Base-by-base conservation (phyloP, 2,113 vertebrate genomes). In the Carollia perspicillata region DNA sequence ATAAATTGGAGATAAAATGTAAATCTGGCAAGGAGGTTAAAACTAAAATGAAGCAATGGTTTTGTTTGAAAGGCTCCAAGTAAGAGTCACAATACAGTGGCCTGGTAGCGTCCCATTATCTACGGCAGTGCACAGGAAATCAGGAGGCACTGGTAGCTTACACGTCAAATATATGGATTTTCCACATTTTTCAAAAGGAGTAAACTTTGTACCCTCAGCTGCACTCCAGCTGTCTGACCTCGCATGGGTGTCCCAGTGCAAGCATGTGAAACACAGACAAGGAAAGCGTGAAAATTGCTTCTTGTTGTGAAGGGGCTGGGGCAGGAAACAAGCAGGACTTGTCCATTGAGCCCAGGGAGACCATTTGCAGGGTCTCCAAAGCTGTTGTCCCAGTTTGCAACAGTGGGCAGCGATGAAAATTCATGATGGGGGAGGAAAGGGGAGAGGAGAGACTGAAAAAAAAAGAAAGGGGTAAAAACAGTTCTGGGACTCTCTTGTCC, bases 1-100 rank as follows among this genome's bases (percentile, higher is more conserved):
- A 92, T 96, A 84, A 97, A 85, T 95, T 63, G 86, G 78, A 95
- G 96, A 97, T 98, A 97, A 97, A 97, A 97, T 97, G 93, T 98
- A 96, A 98, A 98, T 97, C 96, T 94, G 63, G 60, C 23, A 51
- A 98, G 89, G 84, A 95, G 53, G 77, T 85, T 16, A 71, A 96
- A 83, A 86, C 7, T 23, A 89, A 88, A 83, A 85, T 80, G 94
- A 96, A 97, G 74, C 77, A 95, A 97, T 60, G 75, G 81, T 88
- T 92, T 83, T 97, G 53, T 97, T 86, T 96, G 35, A 95, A 97
- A 97, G 83, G 68, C 53, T 97, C 89, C 81, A 97, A 98, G 97
- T 94, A 95, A 98, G 95, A 98, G 96, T 95, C 94, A 97, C 98
- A 97, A 95, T 95, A 90, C 0, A 95, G 92, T 55, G 20, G 12